Percentiles rank a stretch among this genome's conserved stretches.
Evolutionary conservation across 2,113 vertebrate genomes (phyloP).

Genomic region (Petrocephalus zakoni): DNA sequence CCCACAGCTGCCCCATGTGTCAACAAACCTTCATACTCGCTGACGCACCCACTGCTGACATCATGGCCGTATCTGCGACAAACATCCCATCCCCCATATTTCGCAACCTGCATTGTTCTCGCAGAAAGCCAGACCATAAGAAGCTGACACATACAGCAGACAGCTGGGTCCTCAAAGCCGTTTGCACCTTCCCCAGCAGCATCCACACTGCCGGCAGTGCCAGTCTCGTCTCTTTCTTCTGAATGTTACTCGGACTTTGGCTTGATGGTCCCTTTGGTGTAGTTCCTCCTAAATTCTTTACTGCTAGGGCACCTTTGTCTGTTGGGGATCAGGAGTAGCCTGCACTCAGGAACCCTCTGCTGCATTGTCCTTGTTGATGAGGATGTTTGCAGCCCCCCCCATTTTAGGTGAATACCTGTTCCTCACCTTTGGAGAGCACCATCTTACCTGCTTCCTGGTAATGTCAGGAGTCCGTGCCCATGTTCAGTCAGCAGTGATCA

Average conservation of each 20-base stretch:
- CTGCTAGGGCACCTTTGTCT: neutral
- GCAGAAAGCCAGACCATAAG: neutral
- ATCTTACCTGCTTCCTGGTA: neutral
- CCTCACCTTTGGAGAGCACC: neutral
- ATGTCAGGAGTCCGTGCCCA: neutral
- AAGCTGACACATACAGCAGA: neutral
- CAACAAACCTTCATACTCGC: neutral
- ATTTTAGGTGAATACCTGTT: neutral
- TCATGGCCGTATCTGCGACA: neutral
- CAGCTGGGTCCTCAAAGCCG: neutral
- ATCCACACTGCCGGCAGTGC: neutral
- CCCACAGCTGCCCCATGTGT: neutral
- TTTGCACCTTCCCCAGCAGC: neutral
- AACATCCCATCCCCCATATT: neutral
- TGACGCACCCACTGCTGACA: neutral
- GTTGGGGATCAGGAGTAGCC: neutral
- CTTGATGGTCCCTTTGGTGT: neutral
- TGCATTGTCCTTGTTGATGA: neutral
- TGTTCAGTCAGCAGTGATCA: neutral
- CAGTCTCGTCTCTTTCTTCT: neutral
- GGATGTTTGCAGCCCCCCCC: neutral
- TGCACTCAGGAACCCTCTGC: neutral
- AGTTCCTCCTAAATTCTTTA: neutral
- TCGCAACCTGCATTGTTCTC: neutral
- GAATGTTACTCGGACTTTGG: neutral